These are phyloP conservation scores for Microcebus griseorufus DNA, from an alignment of 2,113 vertebrate species.

Conservation along the genomic window DNA sequence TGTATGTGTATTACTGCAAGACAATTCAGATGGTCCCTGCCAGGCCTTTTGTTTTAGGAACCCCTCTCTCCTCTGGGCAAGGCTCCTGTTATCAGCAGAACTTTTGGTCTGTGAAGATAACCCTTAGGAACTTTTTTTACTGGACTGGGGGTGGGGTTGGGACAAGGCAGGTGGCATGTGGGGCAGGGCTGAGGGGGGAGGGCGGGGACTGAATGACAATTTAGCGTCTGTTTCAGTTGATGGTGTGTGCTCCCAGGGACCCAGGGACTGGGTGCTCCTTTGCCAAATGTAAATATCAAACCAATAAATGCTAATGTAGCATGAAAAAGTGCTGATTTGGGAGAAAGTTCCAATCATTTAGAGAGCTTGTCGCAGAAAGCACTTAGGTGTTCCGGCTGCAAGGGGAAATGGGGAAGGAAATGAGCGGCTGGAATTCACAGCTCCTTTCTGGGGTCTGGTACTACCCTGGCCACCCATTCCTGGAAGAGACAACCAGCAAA, in stretches of 20 bases:
- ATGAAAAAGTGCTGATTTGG: slow-evolving; percentile 74
- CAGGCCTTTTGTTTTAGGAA: background rate
- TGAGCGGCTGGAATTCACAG: background rate
- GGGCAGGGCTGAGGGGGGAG: background rate
- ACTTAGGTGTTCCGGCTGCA: background rate
- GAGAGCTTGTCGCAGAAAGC: slow-evolving; percentile 53
- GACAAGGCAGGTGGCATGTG: background rate
- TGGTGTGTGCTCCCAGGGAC: slow-evolving; percentile 22
- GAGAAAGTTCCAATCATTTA: slow-evolving; percentile 66
- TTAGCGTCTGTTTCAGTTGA: slow-evolving; percentile 7
- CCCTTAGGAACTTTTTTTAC: background rate
- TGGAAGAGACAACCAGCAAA: background rate
- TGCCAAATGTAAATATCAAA: slow-evolving; percentile 76
- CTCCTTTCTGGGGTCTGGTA: background rate
- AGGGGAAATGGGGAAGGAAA: background rate
- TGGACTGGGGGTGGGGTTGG: background rate
- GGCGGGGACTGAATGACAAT: background rate
- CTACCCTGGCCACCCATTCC: background rate
- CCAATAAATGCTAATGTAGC: slow-evolving; percentile 78
- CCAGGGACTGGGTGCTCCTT: slow-evolving; percentile 61
- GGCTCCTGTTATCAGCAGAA: background rate
- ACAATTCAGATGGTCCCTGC: background rate
- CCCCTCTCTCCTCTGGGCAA: background rate
- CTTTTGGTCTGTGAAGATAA: background rate
- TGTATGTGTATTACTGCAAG: background rate